Evolutionary conservation across 2,888 invertebrate species (phyloP), one percentile per base, ranked within the genome.

Genomic region (Lamellibrachia satsuma): DNA sequence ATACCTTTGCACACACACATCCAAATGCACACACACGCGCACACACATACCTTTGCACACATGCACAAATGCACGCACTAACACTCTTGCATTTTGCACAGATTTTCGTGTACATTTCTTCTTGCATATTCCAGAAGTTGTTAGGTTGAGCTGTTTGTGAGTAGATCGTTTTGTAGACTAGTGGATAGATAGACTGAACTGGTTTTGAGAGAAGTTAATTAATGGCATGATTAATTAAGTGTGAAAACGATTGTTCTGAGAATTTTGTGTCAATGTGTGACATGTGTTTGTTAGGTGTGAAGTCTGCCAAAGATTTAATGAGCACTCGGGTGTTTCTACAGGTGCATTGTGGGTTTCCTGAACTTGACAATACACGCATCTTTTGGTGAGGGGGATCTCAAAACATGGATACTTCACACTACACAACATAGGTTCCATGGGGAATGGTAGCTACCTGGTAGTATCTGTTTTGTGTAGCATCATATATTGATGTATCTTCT

Each of bases 91-190:
- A 75, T 75, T 22, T 75, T 75, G 75, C 22, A 15, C 75, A 75
- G 75, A 22, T 75, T 75, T 75, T 75, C 75, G 3, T 75, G 75
- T 75, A 75, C 75, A 75, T 75, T 75, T 75, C 75, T 75, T 75
- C 75, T 75, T 75, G 75, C 75, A 15, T 75, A 75, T 75, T 75
- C 15, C 75, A 75, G 75, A 22, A 75, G 75, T 22, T 6, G 22
- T 6, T 75, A 75, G 75, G 75, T 75, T 75, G 75, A 75, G 75
- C 39, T 39, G 39, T 75, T 75, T 75, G 75, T 75, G 75, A 15
- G 75, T 75, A 75, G 75, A 4, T 75, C n/a, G 75, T 75, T 75
- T 75, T 75, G 75, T 75, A 75, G 75, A n/a, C 75, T 75, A 75
- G 75, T 75, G 75, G 75, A n/a, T 15, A 75, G 11, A 75, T 75